These are phyloP conservation scores for Astur gentilis DNA, from an alignment of 2,113 vertebrate species.

Conservation along the genomic window DNA sequence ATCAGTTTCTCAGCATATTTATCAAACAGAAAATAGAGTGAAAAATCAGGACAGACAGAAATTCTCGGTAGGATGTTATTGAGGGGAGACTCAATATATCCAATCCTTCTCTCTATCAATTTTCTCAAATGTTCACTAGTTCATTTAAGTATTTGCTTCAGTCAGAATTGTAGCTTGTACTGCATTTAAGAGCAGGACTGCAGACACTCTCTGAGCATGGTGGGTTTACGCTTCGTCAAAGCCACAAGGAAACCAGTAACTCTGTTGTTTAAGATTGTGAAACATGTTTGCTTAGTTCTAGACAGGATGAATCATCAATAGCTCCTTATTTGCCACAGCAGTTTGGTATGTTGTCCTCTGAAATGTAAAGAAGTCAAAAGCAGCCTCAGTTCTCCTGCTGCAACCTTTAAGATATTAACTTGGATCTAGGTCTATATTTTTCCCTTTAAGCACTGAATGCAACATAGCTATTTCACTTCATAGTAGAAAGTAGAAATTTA, in stretches of 20 bases:
- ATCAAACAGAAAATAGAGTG: not conserved
- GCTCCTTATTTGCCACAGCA: not conserved
- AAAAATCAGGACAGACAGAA: not conserved
- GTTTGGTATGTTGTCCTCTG: not conserved
- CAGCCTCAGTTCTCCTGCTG: not conserved
- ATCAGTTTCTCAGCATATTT: not conserved
- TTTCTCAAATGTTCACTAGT: not conserved
- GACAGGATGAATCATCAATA: not conserved
- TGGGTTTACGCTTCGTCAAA: not conserved
- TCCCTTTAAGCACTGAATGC: not conserved
- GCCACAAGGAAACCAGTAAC: not conserved
- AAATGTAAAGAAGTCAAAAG: not conserved
- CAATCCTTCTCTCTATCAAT: not conserved
- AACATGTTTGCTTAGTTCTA: not conserved
- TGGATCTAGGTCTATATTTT: not conserved
- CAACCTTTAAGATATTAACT: not conserved
- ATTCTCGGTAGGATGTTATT: not conserved
- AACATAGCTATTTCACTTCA: not conserved
- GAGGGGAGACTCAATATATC: not conserved
- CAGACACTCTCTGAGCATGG: not conserved
- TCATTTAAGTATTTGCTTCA: not conserved
- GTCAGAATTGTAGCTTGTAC: not conserved
- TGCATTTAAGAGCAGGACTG: not conserved
- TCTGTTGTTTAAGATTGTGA: not conserved
- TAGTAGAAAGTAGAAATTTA: not conserved